phyloP scores from a whole-genome alignment of 2,797 vertebrate species.

The Carapus acus region DNA sequence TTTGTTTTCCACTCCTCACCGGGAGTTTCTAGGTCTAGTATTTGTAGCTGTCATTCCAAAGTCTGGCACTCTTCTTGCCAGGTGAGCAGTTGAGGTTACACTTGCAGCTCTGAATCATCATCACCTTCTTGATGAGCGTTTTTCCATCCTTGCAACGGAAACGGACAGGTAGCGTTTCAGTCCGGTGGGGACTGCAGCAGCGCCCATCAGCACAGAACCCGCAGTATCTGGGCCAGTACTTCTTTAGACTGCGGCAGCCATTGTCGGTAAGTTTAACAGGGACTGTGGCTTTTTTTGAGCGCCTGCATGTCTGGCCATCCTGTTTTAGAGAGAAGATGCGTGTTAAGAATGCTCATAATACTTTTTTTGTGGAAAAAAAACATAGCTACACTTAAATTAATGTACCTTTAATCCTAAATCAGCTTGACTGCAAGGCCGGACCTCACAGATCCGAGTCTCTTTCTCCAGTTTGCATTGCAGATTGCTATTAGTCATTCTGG shows the following conservation, averaged over 20 bases:
- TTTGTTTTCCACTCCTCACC: not conserved
- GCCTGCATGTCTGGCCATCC: constrained; percentile 81
- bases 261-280: constrained; percentile 71
- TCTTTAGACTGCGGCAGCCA: constrained; percentile 81
- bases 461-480: constrained; percentile 76
- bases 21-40: constrained; percentile 43
- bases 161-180: constrained; percentile 74
- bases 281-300: constrained; percentile 68
- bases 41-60: constrained; percentile 75
- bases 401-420: constrained; percentile 40
- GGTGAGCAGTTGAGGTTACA: constrained; percentile 75
- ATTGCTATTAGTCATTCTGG: constrained; percentile 79
- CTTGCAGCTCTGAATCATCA: constrained; percentile 84
- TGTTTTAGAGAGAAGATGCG: constrained; percentile 49
- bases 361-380: not conserved
- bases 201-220: constrained; percentile 79
- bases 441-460: constrained; percentile 83
- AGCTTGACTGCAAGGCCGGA: constrained; percentile 77
- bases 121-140: constrained; percentile 78
- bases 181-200: constrained; percentile 82
- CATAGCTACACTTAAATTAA: not conserved
- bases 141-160: constrained; percentile 80
- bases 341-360: not conserved
- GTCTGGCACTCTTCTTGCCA: constrained; percentile 54
- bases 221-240: constrained; percentile 79